Conservation (phyloP, 2,797 vertebrate species). For the Astyanax mexicanus region DNA sequence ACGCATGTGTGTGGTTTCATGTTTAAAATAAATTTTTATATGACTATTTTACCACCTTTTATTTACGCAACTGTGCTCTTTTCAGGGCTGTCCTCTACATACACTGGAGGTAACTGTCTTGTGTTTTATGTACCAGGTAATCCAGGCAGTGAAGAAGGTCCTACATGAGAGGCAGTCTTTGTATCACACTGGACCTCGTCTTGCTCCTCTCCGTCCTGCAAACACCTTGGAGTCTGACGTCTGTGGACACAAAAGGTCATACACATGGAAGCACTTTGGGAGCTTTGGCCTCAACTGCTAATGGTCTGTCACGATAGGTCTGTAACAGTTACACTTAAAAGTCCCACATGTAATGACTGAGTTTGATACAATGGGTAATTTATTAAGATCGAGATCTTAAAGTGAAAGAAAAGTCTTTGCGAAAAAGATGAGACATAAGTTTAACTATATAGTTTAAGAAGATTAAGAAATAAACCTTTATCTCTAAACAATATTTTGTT, state of each 20-base stretch:
- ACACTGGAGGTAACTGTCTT: slow-evolving; percentile 26
- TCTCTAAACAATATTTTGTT: not conserved
- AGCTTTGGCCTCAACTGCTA: slow-evolving; percentile 43
- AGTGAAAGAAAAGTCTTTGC: too few species aligned
- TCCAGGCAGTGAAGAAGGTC: slow-evolving; percentile 38
- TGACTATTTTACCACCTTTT: too few species aligned
- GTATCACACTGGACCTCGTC: slow-evolving; percentile 38
- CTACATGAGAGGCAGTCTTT: slow-evolving; percentile 37
- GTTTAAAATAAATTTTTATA: too few species aligned
- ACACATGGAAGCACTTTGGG: slow-evolving; percentile 44
- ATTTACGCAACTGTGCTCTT: too few species aligned
- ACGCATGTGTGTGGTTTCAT: too few species aligned
- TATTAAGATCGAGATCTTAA: too few species aligned
- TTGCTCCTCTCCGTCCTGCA: slow-evolving; percentile 18
- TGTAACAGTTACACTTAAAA: not conserved
- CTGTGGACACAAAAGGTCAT: not conserved
- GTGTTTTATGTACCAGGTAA: slow-evolving; percentile 56
- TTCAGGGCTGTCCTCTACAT: not conserved
- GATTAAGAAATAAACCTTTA: not conserved
- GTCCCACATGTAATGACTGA: not conserved
- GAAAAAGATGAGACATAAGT: too few species aligned
- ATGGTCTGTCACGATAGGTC: slow-evolving; percentile 1
- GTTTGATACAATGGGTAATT: too few species aligned
- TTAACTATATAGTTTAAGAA: not conserved
- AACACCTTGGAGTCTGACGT: not conserved